Percentiles rank a stretch among this genome's conserved stretches.
Evolutionary conservation across 2,888 invertebrate species (phyloP).

Genomic region (Frankliniella fusca): DNA sequence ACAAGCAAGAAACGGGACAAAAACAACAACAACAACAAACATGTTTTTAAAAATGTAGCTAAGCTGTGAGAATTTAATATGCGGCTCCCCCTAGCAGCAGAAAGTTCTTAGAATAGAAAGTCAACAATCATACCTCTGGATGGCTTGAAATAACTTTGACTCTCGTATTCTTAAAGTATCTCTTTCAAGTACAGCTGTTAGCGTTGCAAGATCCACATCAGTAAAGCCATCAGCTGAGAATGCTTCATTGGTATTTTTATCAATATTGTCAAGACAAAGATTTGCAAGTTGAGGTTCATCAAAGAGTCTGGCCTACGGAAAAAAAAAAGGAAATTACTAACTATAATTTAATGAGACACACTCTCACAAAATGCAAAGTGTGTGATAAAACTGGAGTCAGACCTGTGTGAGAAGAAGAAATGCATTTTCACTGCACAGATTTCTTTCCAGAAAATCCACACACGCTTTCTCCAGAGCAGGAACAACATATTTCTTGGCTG

Average conservation of each 20-base stretch:
- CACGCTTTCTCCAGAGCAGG: slow-evolving; percentile 77
- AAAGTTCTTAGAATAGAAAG: not conserved
- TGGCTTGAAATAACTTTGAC: slow-evolving; percentile 70
- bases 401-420: slow-evolving; percentile 68
- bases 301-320: slow-evolving; percentile 63
- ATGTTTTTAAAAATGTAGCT: not conserved
- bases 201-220: slow-evolving; percentile 74
- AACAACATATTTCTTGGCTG: slow-evolving; percentile 83
- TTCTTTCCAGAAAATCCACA: slow-evolving; percentile 67
- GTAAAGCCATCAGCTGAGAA: slow-evolving; percentile 74
- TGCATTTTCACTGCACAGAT: slow-evolving; percentile 76
- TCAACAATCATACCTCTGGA: slow-evolving; percentile 51
- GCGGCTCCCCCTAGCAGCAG: not conserved
- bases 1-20: slow-evolving; percentile 11
- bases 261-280: slow-evolving; percentile 75
- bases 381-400: not conserved
- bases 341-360: not conserved
- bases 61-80: not conserved
- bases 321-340: too few relatives aligned
- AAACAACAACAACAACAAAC: not conserved
- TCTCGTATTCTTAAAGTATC: slow-evolving; percentile 76
- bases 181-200: slow-evolving; percentile 70
- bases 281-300: slow-evolving; percentile 79
- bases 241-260: slow-evolving; percentile 76
- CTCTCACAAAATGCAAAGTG: not conserved